Conservation (phyloP, 2,113 vertebrate genomes). For the Boulengeromyrus knoepffleri region DNA sequence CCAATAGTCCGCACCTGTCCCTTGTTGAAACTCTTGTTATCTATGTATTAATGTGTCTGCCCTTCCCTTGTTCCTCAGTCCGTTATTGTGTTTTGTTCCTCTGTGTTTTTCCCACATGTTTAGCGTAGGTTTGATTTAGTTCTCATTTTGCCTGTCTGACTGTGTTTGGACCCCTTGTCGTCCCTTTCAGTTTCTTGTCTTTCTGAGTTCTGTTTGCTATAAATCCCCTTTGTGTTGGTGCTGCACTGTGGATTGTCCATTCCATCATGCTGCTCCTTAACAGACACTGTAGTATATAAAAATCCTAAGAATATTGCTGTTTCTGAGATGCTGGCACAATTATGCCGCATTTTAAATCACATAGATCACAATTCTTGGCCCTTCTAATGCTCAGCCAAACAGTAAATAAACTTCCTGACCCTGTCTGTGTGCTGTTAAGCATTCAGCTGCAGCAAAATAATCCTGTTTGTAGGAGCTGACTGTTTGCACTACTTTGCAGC, state of each 20-base stretch:
- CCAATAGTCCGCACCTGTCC: not conserved
- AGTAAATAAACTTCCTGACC: not conserved
- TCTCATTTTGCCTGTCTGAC: not conserved
- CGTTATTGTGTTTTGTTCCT: not conserved
- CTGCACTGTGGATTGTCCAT: not conserved
- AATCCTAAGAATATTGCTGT: not conserved
- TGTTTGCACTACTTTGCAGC: not conserved
- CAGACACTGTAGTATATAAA: not conserved
- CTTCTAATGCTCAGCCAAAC: not conserved
- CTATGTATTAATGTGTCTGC: not conserved
- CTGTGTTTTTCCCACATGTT: not conserved
- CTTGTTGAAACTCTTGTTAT: not conserved
- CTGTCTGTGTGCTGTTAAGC: not conserved
- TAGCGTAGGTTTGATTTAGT: not conserved
- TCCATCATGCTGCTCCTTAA: not conserved
- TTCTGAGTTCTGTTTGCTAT: not conserved
- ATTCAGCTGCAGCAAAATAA: not conserved
- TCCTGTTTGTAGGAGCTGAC: not conserved
- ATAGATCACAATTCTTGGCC: not conserved
- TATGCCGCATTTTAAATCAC: not conserved
- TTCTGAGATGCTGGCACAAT: not conserved
- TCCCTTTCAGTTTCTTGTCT: not conserved
- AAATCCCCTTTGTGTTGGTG: not conserved
- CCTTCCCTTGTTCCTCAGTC: not conserved
- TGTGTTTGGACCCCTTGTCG: not conserved